These are phyloP conservation scores for Gambusia holbrooki DNA, from an alignment of 2,113 vertebrate genomes.

Conservation along the genomic window DNA sequence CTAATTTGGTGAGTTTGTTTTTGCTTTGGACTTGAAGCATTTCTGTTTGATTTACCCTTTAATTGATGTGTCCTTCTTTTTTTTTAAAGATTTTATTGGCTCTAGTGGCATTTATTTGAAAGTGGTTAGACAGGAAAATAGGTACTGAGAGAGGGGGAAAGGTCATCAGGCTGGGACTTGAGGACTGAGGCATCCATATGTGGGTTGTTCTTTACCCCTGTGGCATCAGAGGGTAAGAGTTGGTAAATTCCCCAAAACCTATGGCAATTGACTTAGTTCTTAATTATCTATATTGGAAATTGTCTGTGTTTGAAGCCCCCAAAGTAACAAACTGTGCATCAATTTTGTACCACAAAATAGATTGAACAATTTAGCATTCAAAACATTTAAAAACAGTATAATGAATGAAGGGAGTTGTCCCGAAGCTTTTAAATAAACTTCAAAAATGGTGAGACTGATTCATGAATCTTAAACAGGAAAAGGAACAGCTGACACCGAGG, in stretches of 20 bases:
- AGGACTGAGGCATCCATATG: too few species aligned
- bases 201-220: too few species aligned
- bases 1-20: too few species aligned
- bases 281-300: background rate
- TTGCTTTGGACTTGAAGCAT: too few species aligned
- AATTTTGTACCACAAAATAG: background rate
- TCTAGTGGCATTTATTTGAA: too few species aligned
- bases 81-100: too few species aligned
- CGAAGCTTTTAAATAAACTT: slow-evolving; percentile 25
- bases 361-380: background rate
- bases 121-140: too few species aligned
- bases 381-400: background rate
- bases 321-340: background rate
- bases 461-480: slow-evolving; percentile 37
- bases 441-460: slow-evolving; percentile 34
- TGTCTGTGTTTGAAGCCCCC: background rate
- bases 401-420: background rate
- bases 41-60: too few species aligned
- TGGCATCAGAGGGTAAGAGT: too few species aligned
- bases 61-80: too few species aligned
- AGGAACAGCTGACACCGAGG: slow-evolving; percentile 43
- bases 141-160: too few species aligned
- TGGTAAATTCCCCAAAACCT: background rate
- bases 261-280: background rate
- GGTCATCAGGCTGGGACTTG: too few species aligned